Base-by-base conservation (phyloP, 2,888 invertebrate genomes). In the Harpalus rufipes region DNA sequence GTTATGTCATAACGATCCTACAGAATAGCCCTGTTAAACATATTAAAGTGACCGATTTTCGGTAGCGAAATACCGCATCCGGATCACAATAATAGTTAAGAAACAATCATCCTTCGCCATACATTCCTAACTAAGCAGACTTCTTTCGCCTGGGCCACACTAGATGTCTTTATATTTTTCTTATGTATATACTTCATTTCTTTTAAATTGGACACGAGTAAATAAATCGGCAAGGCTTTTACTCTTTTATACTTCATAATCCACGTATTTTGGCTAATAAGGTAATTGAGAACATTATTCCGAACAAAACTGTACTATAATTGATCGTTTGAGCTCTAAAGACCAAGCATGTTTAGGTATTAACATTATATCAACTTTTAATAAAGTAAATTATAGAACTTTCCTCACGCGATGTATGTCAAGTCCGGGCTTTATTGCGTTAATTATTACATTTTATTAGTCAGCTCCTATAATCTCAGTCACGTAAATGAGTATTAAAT, bases 401-500 rank as follows among this genome's bases (percentile, higher is more conserved):
- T 68, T 68, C 6, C 32, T 39, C 68, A 68, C 68, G 68, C 68
- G 39, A 68, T 68, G 39, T 63, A n/a, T 68, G 68, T 39, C 68
- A 68, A 39, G 32, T 14, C 39, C n/a, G 32, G 25, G 39, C 39
- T 68, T 68, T 68, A 68, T 68, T 68, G 39, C 68, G 68, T 68
- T 68, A 68, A 68, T 68, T 68, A 68, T 68, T 39, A 68, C 68
- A 68, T 68, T 68, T 68, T 68, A 68, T 68, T 63, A 63, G 32
- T 68, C 10, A 63, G 63, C 21, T 63, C 32, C 14, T 68, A 14
- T 68, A 68, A 68, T 39, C 68, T n/a, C 14, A 68, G 68, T 32
- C 68, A 68, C 39, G 68, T 39, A 68, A 68, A 68, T 1, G 39
- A 7, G 10, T 8, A 25, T 68, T 68, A 68, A 32, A 39, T 68